phyloP scores from a whole-genome alignment of 2,888 invertebrate genomes.

The Hirtodrosophila trivittata region DNA sequence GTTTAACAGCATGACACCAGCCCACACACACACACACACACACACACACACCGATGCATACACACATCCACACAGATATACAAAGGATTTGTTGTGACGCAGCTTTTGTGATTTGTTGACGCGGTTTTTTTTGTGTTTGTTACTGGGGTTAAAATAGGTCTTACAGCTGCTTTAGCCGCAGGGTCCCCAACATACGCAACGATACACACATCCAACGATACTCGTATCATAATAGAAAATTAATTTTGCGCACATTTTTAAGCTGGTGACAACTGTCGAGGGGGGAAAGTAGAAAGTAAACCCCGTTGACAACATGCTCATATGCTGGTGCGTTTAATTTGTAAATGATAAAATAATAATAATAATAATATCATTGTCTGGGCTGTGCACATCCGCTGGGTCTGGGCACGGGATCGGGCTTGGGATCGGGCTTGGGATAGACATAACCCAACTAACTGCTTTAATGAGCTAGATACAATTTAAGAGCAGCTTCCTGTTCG shows the following conservation, averaged over 20 bases:
- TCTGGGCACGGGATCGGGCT: slow-evolving; percentile 5
- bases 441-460: slow-evolving; percentile 55
- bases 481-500: slow-evolving; percentile 75
- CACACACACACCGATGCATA: slow-evolving; percentile 20
- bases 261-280: slow-evolving; percentile 78
- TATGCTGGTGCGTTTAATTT: slow-evolving; percentile 47
- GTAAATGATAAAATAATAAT: slow-evolving; percentile 37
- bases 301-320: slow-evolving; percentile 16
- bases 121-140: slow-evolving; percentile 53
- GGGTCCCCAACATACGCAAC: slow-evolving; percentile 39
- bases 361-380: slow-evolving; percentile 67
- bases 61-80: slow-evolving; percentile 21
- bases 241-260: slow-evolving; percentile 71
- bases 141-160: slow-evolving; percentile 76
- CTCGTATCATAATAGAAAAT: slow-evolving; percentile 63
- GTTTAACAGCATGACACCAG: slow-evolving; percentile 73
- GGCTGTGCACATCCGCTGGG: slow-evolving; percentile 61
- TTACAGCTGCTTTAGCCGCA: slow-evolving; percentile 54
- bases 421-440: slow-evolving; percentile 8
- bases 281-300: no score
- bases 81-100: slow-evolving; percentile 57
- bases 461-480: slow-evolving; percentile 76
- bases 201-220: slow-evolving; percentile 32
- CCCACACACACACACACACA: slow-evolving; percentile 29
- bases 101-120: slow-evolving; percentile 75